Evolutionary conservation across 1,140 invertebrate genomes (phyloP).

Genomic region (Magallana ariakensis): DNA sequence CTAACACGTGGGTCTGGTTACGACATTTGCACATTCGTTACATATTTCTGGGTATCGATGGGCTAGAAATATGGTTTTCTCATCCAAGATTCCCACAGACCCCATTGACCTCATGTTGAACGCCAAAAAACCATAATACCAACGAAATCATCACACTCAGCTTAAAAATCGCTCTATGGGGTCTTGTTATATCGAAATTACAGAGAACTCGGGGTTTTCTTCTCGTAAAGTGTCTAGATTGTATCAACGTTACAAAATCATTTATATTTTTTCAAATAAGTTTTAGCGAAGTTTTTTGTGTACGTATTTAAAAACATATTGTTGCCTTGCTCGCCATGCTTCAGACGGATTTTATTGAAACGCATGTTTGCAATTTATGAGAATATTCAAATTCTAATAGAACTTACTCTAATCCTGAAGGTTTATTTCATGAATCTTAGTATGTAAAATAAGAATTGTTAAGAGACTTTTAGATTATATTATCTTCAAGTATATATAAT

Average conservation of each 20-base stretch:
- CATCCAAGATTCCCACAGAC: conserved; percentile 15
- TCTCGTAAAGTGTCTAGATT: not conserved
- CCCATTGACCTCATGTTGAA: not conserved
- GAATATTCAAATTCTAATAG: no score
- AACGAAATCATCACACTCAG: conserved; percentile 1
- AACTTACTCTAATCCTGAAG: no score
- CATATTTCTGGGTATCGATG: not conserved
- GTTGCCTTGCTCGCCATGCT: no score
- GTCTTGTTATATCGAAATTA: not conserved
- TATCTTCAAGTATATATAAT: no score
- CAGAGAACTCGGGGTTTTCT: not conserved
- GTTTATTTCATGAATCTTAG: no score
- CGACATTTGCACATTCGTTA: not conserved
- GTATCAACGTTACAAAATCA: not conserved
- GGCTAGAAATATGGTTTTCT: not conserved
- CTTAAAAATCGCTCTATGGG: conserved; percentile 3
- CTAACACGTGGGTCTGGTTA: conserved; percentile 1
- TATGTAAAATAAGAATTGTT: no score
- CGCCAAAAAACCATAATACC: not conserved
- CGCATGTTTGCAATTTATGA: no score
- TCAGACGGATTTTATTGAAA: no score
- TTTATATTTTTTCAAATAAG: not conserved
- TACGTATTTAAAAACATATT: no score
- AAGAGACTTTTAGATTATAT: no score
- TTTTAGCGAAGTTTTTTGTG: no score